Evolutionary conservation across 2,888 invertebrate species (phyloP), one percentile per base, ranked within the genome.

Genomic region (Shargacucullia verbasci): DNA sequence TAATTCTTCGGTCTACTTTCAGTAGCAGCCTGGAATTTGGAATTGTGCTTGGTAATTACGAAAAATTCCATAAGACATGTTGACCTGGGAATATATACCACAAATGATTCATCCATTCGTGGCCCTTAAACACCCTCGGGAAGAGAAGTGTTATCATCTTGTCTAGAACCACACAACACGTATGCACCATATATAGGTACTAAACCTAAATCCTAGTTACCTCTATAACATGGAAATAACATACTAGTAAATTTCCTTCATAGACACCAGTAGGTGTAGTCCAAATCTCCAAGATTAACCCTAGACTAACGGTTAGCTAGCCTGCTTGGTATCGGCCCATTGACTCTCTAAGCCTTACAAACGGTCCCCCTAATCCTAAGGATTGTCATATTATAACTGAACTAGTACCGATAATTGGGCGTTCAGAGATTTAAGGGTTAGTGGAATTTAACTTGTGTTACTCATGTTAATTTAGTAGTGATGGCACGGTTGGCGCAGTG

Each of bases 281-380:
- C 59, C 59, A 72, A 77, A 77, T 70, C 70, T 50, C 29, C 7
- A 25, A 74, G 78, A 77, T 79, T 74, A 77, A 60, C 49, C 48
- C 62, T 55, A 57, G 60, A 59, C 57, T 34, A 39, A 31, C 56
- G 70, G 73, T 73, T 76, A 78, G 61, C 56, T 45, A 38, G 48
- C 31, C 50, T 55, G 53, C 48, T 11, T 43, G 39, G 44, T 62
- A 54, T 60, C 57, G 59, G 43, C 46, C 56, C 66, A 67, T 71
- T 71, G 61, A 49, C 61, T 73, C 48, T 14, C 33, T 57, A 65
- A 73, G 62, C 73, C 46, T 35, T 37, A 20, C 45, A 38, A 55
- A 39, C 47, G 39, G 33, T 11, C 43, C 46, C 34, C 35, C 20
- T 47, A 66, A 66, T 60, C 60, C 57, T 20, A 38, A 29, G 56